Evolutionary conservation across 2,888 invertebrate species (phyloP), one percentile per base, ranked within the genome.

Genomic region (Caradrina kadenii): DNA sequence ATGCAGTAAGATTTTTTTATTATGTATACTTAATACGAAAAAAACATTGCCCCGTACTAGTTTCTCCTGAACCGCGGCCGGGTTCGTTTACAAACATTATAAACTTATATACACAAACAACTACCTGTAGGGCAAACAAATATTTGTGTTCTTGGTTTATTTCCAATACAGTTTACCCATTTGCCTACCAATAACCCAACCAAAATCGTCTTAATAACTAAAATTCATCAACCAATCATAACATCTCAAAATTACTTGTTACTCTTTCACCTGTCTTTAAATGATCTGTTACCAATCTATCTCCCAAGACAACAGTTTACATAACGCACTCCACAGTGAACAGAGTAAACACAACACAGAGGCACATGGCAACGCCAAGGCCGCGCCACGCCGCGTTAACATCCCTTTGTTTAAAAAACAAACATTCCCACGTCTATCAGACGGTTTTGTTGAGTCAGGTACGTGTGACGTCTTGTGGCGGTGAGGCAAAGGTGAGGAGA

Each of bases 401-500:
- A 75, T 71, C 73, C 80, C 81, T 83, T 86, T 85, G 79, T 80
- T 68, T 45, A 54, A 71, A 80, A 82, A 80, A 82, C 83, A 84
- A 84, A 88, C 85, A 88, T 86, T 87, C 84, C 76, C 88, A 87
- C 87, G 84, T 73, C 81, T 73, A 85, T 86, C 82, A 80, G 76
- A 73, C 69, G 75, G 79, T 79, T 84, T 76, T 78, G 80, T 76
- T 56, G 68, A 84, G 82, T 79, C 82, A 81, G 81, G 81, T 63
- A 73, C 69, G 19, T 63, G 69, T 73, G 59, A 55, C 45, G 31
- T 61, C 42, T 50, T 31, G 22, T 54, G 42, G 42, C 35, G 45
- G 45, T 50, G 22, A 42, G 49, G 69, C 54, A 73, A 49, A 48
- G 56, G 63, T 65, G 19, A 48, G 58, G 17, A 22, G 19, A 26